These are phyloP conservation scores for Tauraco erythrolophus DNA, from an alignment of 2,113 vertebrate genomes.

Conservation along the genomic window DNA sequence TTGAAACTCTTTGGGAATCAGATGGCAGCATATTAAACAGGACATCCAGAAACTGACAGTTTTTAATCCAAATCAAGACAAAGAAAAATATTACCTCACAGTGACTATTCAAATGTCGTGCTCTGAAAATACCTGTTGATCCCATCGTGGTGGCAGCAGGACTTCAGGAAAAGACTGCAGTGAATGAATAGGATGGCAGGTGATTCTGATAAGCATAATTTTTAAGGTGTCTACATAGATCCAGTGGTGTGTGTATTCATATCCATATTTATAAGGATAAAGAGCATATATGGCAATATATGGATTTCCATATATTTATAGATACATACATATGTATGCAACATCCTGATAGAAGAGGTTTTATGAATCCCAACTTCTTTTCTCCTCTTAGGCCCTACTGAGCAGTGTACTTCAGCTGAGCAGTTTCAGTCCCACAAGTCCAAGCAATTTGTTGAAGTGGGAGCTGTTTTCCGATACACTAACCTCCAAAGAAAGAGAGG, in stretches of 20 bases:
- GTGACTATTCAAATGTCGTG: neutral
- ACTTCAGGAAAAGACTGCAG: constrained; percentile 41
- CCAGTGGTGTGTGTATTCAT: too few relatives aligned
- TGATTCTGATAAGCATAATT: constrained; percentile 28
- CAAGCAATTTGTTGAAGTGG: accelerated
- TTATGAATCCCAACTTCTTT: neutral
- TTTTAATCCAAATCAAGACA: constrained; percentile 51
- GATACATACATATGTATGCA: neutral
- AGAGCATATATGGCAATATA: neutral
- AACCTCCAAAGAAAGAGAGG: accelerated
- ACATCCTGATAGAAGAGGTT: neutral
- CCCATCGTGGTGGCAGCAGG: constrained; percentile 23
- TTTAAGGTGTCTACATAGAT: neutral
- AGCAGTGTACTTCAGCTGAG: neutral
- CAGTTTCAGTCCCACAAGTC: neutral
- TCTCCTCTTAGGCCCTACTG: neutral
- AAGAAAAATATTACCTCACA: constrained; percentile 27
- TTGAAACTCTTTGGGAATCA: neutral
- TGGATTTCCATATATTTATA: constrained; percentile 7
- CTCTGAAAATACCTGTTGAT: constrained; percentile 23
- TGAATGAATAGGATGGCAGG: neutral
- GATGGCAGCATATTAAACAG: neutral
- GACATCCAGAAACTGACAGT: constrained; percentile 1
- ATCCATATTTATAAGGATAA: neutral
- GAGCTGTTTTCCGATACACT: neutral